Evolutionary conservation across 2,797 vertebrate genomes (phyloP), one percentile per base, ranked within the genome.

Genomic region (Orestias chungarensis): DNA sequence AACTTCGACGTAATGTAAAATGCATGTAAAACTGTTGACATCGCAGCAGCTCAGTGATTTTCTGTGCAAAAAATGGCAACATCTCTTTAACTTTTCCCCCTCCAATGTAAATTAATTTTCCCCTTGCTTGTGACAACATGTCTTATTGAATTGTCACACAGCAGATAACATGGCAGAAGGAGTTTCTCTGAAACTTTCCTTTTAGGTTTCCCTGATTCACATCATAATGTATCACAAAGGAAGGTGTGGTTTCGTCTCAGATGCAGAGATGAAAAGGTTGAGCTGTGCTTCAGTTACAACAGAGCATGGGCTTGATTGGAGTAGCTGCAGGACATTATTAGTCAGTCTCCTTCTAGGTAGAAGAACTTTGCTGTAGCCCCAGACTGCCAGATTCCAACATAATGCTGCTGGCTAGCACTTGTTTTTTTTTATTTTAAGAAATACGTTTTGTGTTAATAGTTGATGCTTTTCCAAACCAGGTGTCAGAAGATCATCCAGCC

Each of bases 201-300:
- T 33, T 57, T 33, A 29, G 52, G 6, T 15, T 54, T 29, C 50
- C 29, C 27, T 43, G 42, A 43, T 44, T 3, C 6, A 5, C 43
- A 44, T 44, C 15, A 44, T 57, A 18, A 57, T 33, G 55, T 6
- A 20, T 57, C 55, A 35, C 23, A 31, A 33, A 57, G 7, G 7
- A 57, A 57, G 31, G 55, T 57, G 55, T 57, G 55, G 55, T 20
- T 57, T 57, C 31, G 43, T 14, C 43, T 66, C 43, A 31, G 27
- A 29, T 31, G 43, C 64, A 46, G 44, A 66, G 64, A 46, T 66
- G 64, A 66, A 33, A 31, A 11, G 64, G 43, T 46, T 42, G 43
- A 46, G 25, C 55, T 57, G 31, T 23, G 17, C 18, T 10, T 57
- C 31, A 4, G 31, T 20, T 57, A 11, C 55, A 57, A 20, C 29